phyloP scores from a whole-genome alignment of 2,113 vertebrate genomes.

The Lophochroa leadbeateri region DNA sequence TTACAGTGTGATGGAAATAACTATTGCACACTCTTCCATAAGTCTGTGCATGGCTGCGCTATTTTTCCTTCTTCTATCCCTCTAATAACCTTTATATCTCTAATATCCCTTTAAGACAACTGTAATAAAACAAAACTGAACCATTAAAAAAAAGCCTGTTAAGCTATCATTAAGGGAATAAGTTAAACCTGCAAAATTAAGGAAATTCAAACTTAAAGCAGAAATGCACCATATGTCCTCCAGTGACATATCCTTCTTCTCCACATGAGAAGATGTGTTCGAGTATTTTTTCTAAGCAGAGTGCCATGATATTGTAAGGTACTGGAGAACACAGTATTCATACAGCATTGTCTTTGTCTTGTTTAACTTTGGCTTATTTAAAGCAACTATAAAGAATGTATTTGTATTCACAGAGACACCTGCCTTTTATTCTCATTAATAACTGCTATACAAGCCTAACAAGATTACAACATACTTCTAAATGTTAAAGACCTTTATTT shows the following conservation, averaged over 20 bases:
- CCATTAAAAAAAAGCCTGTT: slow-evolving; percentile 58
- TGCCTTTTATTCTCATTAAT: slow-evolving; percentile 4
- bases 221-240: slow-evolving; percentile 73
- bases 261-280: slow-evolving; percentile 33
- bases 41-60: slow-evolving; percentile 32
- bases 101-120: slow-evolving; percentile 53
- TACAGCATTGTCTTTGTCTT: not conserved
- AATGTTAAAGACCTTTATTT: not conserved
- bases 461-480: slow-evolving; percentile 2
- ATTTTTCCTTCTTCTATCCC: slow-evolving; percentile 28
- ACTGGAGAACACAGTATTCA: not conserved
- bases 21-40: slow-evolving; percentile 59
- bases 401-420: not conserved
- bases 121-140: slow-evolving; percentile 64
- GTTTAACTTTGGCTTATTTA: not conserved
- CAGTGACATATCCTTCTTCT: not conserved
- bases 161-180: slow-evolving; percentile 69
- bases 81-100: slow-evolving; percentile 46
- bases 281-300: slow-evolving; percentile 53
- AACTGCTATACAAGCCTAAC: not conserved
- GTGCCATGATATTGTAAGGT: not conserved
- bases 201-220: slow-evolving; percentile 71
- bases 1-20: slow-evolving; percentile 55
- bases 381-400: not conserved
- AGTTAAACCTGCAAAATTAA: slow-evolving; percentile 67